phyloP scores from a whole-genome alignment of 1,140 invertebrate genomes.

The Chymomyza costata region DNA sequence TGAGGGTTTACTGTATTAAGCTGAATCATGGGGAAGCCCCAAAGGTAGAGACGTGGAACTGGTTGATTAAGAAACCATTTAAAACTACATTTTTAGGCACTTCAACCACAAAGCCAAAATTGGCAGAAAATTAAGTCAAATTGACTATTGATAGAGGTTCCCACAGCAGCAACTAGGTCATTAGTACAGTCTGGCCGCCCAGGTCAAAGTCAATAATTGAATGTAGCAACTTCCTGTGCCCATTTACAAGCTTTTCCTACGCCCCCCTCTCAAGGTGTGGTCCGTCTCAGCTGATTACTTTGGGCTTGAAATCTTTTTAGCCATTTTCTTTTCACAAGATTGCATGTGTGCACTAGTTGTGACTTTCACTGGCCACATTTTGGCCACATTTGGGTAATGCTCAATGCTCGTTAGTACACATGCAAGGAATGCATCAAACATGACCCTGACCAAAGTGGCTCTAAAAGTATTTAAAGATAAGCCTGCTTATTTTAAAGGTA shows the following conservation, averaged over 20 bases:
- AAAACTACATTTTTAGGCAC: no score
- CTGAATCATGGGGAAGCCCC: no score
- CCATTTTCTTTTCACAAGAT: slow-evolving; percentile 33
- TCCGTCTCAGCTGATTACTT: slow-evolving; percentile 45
- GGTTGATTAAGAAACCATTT: no score
- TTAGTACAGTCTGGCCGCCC: no score
- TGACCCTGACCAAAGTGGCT: slow-evolving; percentile 26
- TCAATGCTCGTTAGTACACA: slow-evolving; percentile 61
- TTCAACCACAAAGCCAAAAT: no score
- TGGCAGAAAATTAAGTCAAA: no score
- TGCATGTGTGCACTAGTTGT: slow-evolving; percentile 37
- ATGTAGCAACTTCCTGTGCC: slow-evolving; percentile 21
- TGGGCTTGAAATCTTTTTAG: background rate
- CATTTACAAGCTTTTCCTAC: slow-evolving; percentile 10
- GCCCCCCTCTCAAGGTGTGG: no score
- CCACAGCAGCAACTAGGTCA: no score
- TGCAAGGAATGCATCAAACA: slow-evolving; percentile 65
- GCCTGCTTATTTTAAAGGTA: slow-evolving; percentile 11
- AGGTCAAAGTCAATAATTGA: slow-evolving; percentile 61
- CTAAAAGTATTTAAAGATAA: slow-evolving; percentile 23
- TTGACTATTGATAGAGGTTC: no score
- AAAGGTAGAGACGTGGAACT: no score
- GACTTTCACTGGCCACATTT: slow-evolving; percentile 70
- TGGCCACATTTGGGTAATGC: slow-evolving; percentile 39
- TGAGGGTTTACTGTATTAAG: no score